Evolutionary conservation across 2,113 vertebrate species (phyloP).

Genomic region (Pitta sordida): DNA sequence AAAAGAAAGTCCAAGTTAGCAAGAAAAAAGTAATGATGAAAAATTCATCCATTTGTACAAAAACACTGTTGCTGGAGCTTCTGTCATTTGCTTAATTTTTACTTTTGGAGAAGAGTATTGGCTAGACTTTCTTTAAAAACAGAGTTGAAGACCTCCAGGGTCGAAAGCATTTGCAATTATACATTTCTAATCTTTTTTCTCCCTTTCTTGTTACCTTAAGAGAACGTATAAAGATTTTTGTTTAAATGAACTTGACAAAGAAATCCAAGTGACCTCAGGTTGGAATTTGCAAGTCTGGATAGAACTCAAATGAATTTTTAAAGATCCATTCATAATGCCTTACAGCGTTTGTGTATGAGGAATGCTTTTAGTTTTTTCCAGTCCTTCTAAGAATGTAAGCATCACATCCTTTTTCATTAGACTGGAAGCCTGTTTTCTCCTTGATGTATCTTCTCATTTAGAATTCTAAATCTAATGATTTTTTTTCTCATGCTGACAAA

Average conservation of each 20-base stretch:
- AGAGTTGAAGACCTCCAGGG: neutral
- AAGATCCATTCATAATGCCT: neutral
- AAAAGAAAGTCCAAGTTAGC: neutral
- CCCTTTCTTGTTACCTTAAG: neutral
- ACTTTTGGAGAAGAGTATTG: neutral
- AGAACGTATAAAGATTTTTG: neutral
- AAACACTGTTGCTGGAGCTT: neutral
- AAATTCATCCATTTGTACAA: neutral
- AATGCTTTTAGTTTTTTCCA: neutral
- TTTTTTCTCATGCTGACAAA: neutral
- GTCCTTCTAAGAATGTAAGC: neutral
- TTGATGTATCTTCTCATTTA: neutral
- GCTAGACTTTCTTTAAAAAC: neutral
- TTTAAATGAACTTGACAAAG: neutral
- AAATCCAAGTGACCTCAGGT: neutral
- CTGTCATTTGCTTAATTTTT: neutral
- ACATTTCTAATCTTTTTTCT: neutral
- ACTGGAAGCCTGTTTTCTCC: neutral
- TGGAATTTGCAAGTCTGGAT: neutral
- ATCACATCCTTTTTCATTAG: neutral
- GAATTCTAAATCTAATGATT: conserved; percentile 2
- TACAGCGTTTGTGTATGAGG: neutral
- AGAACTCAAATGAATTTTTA: neutral
- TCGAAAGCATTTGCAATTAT: neutral
- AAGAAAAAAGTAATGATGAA: neutral